Percentiles rank a stretch among this genome's conserved stretches.
These are phyloP conservation scores for Adoxophyes honmai DNA, from an alignment of 1,140 invertebrate genomes.

Conservation along the genomic window DNA sequence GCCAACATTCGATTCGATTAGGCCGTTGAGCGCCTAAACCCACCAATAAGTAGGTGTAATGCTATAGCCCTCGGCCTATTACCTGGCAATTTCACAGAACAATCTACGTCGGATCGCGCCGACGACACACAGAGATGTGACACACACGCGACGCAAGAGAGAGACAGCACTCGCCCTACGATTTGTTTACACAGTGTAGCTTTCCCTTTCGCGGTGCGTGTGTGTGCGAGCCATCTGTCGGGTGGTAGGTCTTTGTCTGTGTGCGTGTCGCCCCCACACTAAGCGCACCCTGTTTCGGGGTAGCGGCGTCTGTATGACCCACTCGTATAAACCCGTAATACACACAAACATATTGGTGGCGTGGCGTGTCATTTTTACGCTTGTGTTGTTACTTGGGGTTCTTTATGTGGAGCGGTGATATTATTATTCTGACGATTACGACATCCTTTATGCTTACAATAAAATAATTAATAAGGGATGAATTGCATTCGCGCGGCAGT, in stretches of 20 bases:
- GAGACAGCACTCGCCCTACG: constrained; percentile 58
- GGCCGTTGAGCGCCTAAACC: constrained; percentile 61
- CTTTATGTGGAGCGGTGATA: constrained; percentile 72
- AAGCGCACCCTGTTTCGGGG: constrained; percentile 60
- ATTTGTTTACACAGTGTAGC: constrained; percentile 75
- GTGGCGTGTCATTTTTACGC: constrained; percentile 75
- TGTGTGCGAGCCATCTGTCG: constrained; percentile 71
- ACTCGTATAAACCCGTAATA: constrained; percentile 76
- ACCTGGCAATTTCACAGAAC: constrained; percentile 76
- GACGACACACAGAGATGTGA: constrained; percentile 64
- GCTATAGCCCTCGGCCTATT: constrained; percentile 73
- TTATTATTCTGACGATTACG: constrained; percentile 77
- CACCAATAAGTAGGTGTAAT: constrained; percentile 73
- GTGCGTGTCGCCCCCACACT: constrained; percentile 58
- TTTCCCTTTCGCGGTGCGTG: constrained; percentile 62
- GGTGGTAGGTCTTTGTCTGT: constrained; percentile 44
- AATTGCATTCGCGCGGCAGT: constrained; percentile 65
- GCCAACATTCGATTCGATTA: constrained; percentile 70
- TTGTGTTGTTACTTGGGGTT: constrained; percentile 75
- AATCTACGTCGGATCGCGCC: constrained; percentile 65
- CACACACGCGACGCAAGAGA: constrained; percentile 62
- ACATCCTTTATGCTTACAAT: constrained; percentile 75
- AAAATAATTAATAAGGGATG: constrained; percentile 78
- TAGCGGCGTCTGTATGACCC: constrained; percentile 68
- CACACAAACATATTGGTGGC: constrained; percentile 75